Conservation (phyloP, 2,888 invertebrate genomes). For the Trichogramma dendrolimi region DNA sequence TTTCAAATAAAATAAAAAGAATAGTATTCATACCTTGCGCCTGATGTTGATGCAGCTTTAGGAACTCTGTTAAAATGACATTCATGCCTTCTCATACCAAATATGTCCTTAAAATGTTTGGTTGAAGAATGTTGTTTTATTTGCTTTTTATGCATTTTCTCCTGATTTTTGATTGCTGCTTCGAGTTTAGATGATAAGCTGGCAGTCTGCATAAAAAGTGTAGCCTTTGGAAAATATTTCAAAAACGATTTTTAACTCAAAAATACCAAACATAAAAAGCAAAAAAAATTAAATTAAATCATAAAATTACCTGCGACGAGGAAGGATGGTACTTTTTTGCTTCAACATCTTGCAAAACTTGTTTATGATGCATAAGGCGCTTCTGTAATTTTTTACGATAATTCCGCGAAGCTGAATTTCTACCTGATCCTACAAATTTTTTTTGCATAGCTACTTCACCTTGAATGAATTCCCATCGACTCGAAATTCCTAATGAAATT, state of each 20-base stretch:
- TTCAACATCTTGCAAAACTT: constrained; percentile 66
- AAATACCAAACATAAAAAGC: constrained; percentile 15
- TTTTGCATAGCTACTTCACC: constrained; percentile 65
- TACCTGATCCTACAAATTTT: constrained; percentile 46
- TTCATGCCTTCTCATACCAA: constrained; percentile 42
- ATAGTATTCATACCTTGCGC: constrained; percentile 35
- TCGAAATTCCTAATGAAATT: constrained; percentile 44
- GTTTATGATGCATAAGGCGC: constrained; percentile 66
- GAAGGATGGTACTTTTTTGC: constrained; percentile 61
- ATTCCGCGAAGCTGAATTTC: constrained; percentile 53
- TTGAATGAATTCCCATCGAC: constrained; percentile 87
- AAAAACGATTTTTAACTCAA: constrained; percentile 7
- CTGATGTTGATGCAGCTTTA: constrained; percentile 38
- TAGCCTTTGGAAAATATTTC: constrained; percentile 39
- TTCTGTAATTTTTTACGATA: constrained; percentile 69
- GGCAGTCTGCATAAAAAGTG: constrained; percentile 51
- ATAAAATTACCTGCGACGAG: constrained; percentile 50
- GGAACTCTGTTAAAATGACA: constrained; percentile 35
- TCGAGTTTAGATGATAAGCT: constrained; percentile 53
- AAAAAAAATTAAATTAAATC: constrained; percentile 19
- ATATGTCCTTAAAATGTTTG: constrained; percentile 47
- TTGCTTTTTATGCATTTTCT: constrained; percentile 59
- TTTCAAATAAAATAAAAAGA: constrained; percentile 5
- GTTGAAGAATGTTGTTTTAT: constrained; percentile 60
- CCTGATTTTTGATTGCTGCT: constrained; percentile 57